A percentile compares a stretch with the other conserved stretches of the same genome.
These are phyloP conservation scores for Masticophis lateralis DNA, from an alignment of 2,797 vertebrate species.

Conservation along the genomic window DNA sequence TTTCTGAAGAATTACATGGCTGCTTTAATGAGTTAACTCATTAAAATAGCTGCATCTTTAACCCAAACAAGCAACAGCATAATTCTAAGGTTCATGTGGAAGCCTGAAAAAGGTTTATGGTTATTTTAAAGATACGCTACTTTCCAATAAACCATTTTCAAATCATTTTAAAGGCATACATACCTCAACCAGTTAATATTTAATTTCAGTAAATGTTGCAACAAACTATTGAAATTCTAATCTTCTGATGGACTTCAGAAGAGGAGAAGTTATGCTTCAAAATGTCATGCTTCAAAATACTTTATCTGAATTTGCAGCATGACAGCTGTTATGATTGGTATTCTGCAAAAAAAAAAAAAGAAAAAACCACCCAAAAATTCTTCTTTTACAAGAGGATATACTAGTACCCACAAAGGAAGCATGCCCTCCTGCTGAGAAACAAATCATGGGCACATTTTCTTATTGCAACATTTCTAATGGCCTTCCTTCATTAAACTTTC, in stretches of 20 bases:
- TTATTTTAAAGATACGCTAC: background rate
- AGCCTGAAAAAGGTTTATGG: background rate
- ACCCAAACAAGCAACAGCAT: background rate
- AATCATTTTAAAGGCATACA: background rate
- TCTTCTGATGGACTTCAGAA: slow-evolving; percentile 39
- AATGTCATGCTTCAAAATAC: slow-evolving; percentile 44
- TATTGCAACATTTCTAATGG: slow-evolving; percentile 56
- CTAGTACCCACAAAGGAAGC: slow-evolving; percentile 69
- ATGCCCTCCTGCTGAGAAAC: slow-evolving; percentile 49
- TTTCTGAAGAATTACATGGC: background rate
- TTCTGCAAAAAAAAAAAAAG: slow-evolving; percentile 43
- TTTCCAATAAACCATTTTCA: background rate
- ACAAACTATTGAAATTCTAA: slow-evolving; percentile 14
- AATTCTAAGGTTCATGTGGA: background rate
- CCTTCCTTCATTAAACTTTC: slow-evolving; percentile 56
- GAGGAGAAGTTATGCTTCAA: slow-evolving; percentile 57
- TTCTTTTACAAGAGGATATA: slow-evolving; percentile 67
- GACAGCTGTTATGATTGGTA: slow-evolving; percentile 62
- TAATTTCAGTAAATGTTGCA: background rate
- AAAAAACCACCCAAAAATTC: slow-evolving; percentile 8
- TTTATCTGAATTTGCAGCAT: slow-evolving; percentile 43
- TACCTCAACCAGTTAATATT: background rate
- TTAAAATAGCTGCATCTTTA: background rate
- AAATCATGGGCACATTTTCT: slow-evolving; percentile 33
- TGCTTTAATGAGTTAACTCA: background rate